Evolutionary conservation across 2,888 invertebrate species (phyloP).

Genomic region (Ferdinandea cuprea): DNA sequence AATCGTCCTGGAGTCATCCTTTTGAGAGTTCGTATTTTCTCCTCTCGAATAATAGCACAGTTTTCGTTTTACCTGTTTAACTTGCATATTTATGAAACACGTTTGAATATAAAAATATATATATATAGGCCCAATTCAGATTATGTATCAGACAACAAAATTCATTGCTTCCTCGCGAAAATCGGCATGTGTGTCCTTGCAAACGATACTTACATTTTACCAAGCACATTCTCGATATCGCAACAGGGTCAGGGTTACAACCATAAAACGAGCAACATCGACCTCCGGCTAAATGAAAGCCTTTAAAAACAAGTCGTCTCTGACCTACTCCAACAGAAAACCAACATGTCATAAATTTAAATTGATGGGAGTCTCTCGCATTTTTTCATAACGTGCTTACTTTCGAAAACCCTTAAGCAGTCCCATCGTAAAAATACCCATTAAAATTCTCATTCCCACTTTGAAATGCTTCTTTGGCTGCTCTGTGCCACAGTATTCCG

Average conservation of each 20-base stretch:
- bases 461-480: neutral
- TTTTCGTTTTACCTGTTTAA: too few relatives aligned
- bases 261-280: too few relatives aligned
- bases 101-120: too few relatives aligned
- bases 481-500: constrained; percentile 7
- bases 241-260: neutral
- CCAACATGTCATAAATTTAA: neutral
- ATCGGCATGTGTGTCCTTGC: too few relatives aligned
- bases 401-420: neutral
- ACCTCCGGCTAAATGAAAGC: neutral
- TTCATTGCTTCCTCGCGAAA: too few relatives aligned
- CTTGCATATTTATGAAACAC: too few relatives aligned
- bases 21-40: too few relatives aligned
- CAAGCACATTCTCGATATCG: neutral
- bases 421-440: constrained; percentile 43
- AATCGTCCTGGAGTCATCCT: too few relatives aligned
- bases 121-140: too few relatives aligned
- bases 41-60: too few relatives aligned
- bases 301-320: constrained; percentile 4
- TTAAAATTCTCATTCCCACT: constrained; percentile 33
- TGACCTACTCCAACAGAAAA: constrained; percentile 27
- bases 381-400: constrained; percentile 11
- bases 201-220: too few relatives aligned
- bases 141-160: too few relatives aligned
- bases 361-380: constrained; percentile 20